Conservation (phyloP, 2,888 invertebrate genomes). For the Trichogramma evanescens region DNA sequence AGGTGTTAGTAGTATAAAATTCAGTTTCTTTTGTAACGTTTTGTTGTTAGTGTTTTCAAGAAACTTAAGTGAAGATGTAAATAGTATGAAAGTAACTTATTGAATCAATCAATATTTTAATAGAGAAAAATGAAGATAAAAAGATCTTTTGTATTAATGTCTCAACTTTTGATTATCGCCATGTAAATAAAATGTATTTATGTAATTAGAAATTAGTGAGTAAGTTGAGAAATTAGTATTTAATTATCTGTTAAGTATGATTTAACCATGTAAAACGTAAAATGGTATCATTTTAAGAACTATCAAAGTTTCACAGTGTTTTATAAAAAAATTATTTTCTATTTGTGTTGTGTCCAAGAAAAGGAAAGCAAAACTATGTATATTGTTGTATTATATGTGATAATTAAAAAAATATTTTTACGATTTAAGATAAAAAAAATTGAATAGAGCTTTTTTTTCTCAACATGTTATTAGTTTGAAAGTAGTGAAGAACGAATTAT, state of each 20-base stretch:
- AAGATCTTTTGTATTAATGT: neutral
- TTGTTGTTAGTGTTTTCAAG: too few species aligned
- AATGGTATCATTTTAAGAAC: neutral
- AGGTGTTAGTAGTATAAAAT: constrained; percentile 23
- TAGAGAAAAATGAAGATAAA: neutral
- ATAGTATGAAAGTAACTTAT: constrained; percentile 11
- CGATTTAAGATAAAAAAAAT: constrained; percentile 11
- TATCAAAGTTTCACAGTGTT: too few species aligned
- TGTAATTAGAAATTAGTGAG: constrained; percentile 38
- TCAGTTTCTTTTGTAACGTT: too few species aligned
- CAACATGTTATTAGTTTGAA: neutral
- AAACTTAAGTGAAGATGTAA: constrained; percentile 3
- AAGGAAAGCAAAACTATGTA: constrained; percentile 31
- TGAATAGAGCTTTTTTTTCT: constrained; percentile 14
- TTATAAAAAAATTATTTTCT: neutral
- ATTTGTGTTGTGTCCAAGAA: constrained; percentile 6
- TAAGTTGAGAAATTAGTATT: constrained; percentile 9
- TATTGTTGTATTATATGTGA: constrained; percentile 45
- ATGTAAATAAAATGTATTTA: constrained; percentile 46
- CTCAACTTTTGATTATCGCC: neutral
- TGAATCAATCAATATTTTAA: too few species aligned
- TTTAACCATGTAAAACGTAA: constrained; percentile 15
- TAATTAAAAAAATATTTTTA: constrained; percentile 34
- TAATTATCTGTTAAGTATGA: constrained; percentile 13
- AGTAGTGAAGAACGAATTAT: constrained; percentile 11